These are phyloP conservation scores for Sparus aurata DNA, from an alignment of 2,797 vertebrate genomes.

Conservation along the genomic window DNA sequence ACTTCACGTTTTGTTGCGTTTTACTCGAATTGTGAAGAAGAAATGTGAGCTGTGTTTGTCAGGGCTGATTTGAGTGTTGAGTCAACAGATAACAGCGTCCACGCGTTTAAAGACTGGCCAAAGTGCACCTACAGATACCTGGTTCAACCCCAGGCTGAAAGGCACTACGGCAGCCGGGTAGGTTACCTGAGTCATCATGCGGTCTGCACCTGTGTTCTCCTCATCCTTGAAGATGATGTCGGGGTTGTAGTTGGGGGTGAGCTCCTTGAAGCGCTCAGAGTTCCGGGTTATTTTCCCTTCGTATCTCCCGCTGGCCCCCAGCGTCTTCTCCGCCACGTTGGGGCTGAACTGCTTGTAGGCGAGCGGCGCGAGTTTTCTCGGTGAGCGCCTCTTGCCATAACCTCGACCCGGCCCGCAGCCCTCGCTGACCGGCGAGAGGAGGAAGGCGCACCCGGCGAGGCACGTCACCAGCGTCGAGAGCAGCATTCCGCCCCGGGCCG, in stretches of 20 bases:
- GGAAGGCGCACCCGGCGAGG: constrained; percentile 87
- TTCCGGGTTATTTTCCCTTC: constrained; percentile 94
- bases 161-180: constrained; percentile 16
- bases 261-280: constrained; percentile 96
- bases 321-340: constrained; percentile 95
- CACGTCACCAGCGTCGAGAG: constrained; percentile 85
- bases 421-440: constrained; percentile 86
- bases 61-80: constrained; percentile 11
- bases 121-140: constrained; percentile 63
- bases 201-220: constrained; percentile 95
- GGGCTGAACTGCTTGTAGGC: constrained; percentile 96
- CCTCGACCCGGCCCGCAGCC: constrained; percentile 94
- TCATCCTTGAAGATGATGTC: constrained; percentile 99
- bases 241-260: constrained; percentile 96
- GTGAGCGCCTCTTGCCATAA: constrained; percentile 91
- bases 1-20: background rate
- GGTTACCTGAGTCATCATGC: constrained; percentile 95
- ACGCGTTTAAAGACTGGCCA: constrained; percentile 68
- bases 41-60: background rate
- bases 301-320: constrained; percentile 94
- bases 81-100: constrained; percentile 72
- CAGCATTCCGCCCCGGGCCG: constrained; percentile 81
- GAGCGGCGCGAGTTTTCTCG: constrained; percentile 93
- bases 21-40: background rate
- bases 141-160: background rate